phyloP scores from a whole-genome alignment of 2,888 invertebrate genomes.

The Sycophila texana region DNA sequence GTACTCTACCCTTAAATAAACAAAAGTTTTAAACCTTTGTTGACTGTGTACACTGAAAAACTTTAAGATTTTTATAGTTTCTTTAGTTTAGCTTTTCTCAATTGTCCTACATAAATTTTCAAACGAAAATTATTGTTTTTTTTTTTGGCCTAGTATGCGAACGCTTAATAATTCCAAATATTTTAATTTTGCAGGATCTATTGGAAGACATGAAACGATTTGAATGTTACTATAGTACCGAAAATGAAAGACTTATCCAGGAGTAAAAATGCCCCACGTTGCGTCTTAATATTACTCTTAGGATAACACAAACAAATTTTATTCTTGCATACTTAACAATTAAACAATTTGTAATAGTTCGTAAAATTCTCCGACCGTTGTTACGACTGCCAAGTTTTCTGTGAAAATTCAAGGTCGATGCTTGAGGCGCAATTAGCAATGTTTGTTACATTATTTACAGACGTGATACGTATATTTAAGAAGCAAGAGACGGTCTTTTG shows the following conservation, averaged over 20 bases:
- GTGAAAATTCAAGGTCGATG: slow-evolving; percentile 48
- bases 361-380: slow-evolving; percentile 33
- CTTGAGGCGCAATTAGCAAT: slow-evolving; percentile 29
- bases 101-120: not conserved
- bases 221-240: slow-evolving; percentile 61
- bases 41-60: slow-evolving; percentile 3
- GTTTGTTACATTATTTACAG: slow-evolving; percentile 48
- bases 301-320: slow-evolving; percentile 53
- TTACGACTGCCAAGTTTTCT: slow-evolving; percentile 52
- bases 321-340: slow-evolving; percentile 41
- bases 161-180: slow-evolving; percentile 5
- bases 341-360: slow-evolving; percentile 34
- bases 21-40: no score
- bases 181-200: slow-evolving; percentile 69
- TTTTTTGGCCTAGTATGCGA: not conserved
- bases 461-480: slow-evolving; percentile 53
- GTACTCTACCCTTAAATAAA: not conserved
- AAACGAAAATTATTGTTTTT: no score
- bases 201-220: slow-evolving; percentile 72
- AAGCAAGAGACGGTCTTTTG: slow-evolving; percentile 50
- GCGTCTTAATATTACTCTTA: slow-evolving; percentile 46
- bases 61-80: not conserved
- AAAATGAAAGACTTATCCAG: slow-evolving; percentile 35
- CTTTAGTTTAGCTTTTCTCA: not conserved
- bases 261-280: slow-evolving; percentile 15